Evolutionary conservation across 2,797 vertebrate genomes (phyloP), one percentile per base, ranked within the genome.

Genomic region (Chaunax sp.): DNA sequence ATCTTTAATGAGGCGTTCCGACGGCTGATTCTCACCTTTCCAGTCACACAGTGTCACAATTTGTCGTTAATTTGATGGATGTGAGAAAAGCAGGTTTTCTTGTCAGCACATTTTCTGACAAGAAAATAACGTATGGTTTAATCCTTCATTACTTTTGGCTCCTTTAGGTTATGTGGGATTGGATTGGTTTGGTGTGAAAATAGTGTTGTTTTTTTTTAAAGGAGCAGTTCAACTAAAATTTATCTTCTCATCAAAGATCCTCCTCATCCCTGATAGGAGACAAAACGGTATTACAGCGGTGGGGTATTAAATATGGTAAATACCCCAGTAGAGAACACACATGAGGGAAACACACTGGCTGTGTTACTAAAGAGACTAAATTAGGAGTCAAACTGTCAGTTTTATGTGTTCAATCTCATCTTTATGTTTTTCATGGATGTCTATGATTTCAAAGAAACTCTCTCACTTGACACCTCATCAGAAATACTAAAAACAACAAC

Each of bases 391-490:
- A n/a, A n/a, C n/a, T n/a, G n/a, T n/a, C n/a, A n/a, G n/a, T n/a
- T n/a, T n/a, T n/a, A n/a, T n/a, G n/a, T n/a, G n/a, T n/a, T n/a
- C n/a, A n/a, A n/a, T n/a, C n/a, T n/a, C n/a, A n/a, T n/a, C n/a
- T n/a, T n/a, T n/a, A n/a, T n/a, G n/a, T n/a, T n/a, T n/a, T n/a
- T n/a, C n/a, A n/a, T n/a, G n/a, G n/a, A n/a, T n/a, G n/a, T n/a
- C n/a, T n/a, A n/a, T n/a, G n/a, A n/a, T n/a, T n/a, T n/a, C n/a
- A n/a, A n/a, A n/a, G n/a, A n/a, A n/a, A n/a, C n/a, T n/a, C n/a
- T n/a, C n/a, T n/a, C n/a, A n/a, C n/a, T n/a, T n/a, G n/a, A 75
- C 61, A 73, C 55, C 41, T 70, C 65, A 69, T 81, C 46, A 73
- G 58, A 70, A 10, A 33, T 51, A 49, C 55, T 40, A 46, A 71